phyloP scores from a whole-genome alignment of 2,113 vertebrate species.

The Oryzias melastigma region DNA sequence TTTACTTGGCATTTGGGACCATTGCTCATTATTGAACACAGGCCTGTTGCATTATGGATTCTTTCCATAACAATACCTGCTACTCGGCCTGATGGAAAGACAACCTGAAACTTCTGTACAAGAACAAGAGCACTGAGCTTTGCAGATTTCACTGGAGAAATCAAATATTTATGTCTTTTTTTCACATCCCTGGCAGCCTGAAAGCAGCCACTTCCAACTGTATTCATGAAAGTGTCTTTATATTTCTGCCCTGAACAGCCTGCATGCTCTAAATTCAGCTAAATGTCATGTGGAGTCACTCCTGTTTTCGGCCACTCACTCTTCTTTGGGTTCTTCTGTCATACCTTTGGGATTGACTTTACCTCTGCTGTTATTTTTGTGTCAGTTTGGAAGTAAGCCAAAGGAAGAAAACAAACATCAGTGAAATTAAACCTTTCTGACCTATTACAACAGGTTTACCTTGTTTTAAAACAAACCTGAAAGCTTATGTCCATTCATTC shows the following conservation, averaged over 20 bases:
- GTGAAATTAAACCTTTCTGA: too few relatives aligned
- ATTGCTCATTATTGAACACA: constrained; percentile 47
- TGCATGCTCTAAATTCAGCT: constrained; percentile 27
- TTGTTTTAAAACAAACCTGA: too few relatives aligned
- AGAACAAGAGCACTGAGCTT: constrained; percentile 52
- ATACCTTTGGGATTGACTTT: not conserved
- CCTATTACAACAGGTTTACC: too few relatives aligned
- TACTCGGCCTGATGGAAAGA: constrained; percentile 28
- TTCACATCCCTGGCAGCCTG: constrained; percentile 52
- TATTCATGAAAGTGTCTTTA: constrained; percentile 25
- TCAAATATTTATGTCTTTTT: constrained; percentile 74
- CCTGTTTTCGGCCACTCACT: constrained; percentile 3
- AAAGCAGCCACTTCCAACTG: constrained; percentile 36
- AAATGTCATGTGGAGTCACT: constrained; percentile 1
- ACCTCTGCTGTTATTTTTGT: not conserved
- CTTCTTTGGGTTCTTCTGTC: not conserved
- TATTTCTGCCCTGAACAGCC: constrained; percentile 23
- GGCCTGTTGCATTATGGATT: constrained; percentile 66
- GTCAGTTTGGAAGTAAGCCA: too few relatives aligned
- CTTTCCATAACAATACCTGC: constrained; percentile 34
- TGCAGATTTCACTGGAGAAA: constrained; percentile 52
- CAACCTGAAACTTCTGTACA: constrained; percentile 35
- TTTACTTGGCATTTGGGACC: constrained; percentile 23
- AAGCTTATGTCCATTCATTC: too few relatives aligned
- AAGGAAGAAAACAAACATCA: too few relatives aligned